Percentiles rank a stretch among this genome's conserved stretches.
Evolutionary conservation across 53 echinoderm and acorn worm species (phyloP).

Genomic region (Apostichopus leukothele): DNA sequence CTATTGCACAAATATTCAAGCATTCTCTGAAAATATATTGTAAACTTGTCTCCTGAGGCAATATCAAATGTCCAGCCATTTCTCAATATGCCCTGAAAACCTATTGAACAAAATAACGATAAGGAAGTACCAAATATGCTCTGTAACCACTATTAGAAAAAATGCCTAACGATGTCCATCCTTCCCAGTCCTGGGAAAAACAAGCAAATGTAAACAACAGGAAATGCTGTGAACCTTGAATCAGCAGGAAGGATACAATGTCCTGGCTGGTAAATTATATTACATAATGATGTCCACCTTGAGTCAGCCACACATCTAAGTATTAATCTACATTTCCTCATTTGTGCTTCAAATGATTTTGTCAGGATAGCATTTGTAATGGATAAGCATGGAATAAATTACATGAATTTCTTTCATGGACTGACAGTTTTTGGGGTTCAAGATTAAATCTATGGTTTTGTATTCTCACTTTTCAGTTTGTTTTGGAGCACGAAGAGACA

Average conservation of each 20-base stretch:
- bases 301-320: too few relatives aligned
- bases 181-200: constrained; percentile 10
- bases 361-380: too few relatives aligned
- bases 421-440: too few relatives aligned
- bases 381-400: too few relatives aligned
- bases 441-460: too few relatives aligned
- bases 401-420: too few relatives aligned
- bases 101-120: constrained; percentile 13
- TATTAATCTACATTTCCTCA: too few relatives aligned
- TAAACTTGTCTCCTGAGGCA: constrained; percentile 8
- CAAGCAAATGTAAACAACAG: constrained; percentile 13
- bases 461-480: too few relatives aligned
- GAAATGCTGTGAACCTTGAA: constrained; percentile 13
- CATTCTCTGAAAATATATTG: constrained; percentile 13
- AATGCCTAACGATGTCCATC: constrained; percentile 13
- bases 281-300: too few relatives aligned
- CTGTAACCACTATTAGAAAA: not conserved
- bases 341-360: too few relatives aligned
- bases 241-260: not conserved
- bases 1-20: constrained; percentile 13
- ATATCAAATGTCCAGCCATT: constrained; percentile 13
- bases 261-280: too few relatives aligned
- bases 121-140: constrained; percentile 13
- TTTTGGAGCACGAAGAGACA: too few relatives aligned
- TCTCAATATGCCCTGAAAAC: constrained; percentile 7